phyloP scores from a whole-genome alignment of 2,797 vertebrate species.

The Myripristis murdjan region DNA sequence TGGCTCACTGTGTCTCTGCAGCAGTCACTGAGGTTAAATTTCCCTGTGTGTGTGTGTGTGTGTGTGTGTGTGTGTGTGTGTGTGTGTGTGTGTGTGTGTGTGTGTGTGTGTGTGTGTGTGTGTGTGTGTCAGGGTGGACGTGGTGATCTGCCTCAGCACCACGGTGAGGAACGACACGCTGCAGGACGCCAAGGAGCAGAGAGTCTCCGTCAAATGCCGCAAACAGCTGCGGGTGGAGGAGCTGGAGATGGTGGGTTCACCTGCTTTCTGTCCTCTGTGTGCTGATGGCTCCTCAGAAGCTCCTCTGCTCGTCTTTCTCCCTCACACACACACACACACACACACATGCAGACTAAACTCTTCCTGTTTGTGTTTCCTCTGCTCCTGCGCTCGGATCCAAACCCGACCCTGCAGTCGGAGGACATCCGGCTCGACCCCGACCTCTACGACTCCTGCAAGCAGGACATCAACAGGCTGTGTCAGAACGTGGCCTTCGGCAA shows the following conservation, averaged over 20 bases:
- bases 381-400: conserved; percentile 21
- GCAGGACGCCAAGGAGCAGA: conserved; percentile 95
- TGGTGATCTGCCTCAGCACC: conserved; percentile 97
- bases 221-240: conserved; percentile 97
- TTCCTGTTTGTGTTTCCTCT: conserved; percentile 1
- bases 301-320: too few relatives aligned
- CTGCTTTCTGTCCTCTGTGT: too few relatives aligned
- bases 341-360: too few relatives aligned
- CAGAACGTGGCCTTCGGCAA: conserved; percentile 93
- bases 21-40: too few relatives aligned
- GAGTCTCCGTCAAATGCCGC: conserved; percentile 96
- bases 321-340: too few relatives aligned
- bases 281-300: too few relatives aligned
- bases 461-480: conserved; percentile 92
- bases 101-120: not conserved
- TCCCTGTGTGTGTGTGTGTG: too few relatives aligned
- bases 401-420: conserved; percentile 83
- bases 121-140: conserved; percentile 90
- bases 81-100: not conserved
- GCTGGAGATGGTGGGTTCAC: conserved; percentile 93
- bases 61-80: not conserved
- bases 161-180: conserved; percentile 96
- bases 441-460: conserved; percentile 93
- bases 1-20: not conserved
- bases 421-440: conserved; percentile 98